Evolutionary conservation across 1,140 invertebrate genomes (phyloP).

Genomic region (Zaprionus kolodkinae): DNA sequence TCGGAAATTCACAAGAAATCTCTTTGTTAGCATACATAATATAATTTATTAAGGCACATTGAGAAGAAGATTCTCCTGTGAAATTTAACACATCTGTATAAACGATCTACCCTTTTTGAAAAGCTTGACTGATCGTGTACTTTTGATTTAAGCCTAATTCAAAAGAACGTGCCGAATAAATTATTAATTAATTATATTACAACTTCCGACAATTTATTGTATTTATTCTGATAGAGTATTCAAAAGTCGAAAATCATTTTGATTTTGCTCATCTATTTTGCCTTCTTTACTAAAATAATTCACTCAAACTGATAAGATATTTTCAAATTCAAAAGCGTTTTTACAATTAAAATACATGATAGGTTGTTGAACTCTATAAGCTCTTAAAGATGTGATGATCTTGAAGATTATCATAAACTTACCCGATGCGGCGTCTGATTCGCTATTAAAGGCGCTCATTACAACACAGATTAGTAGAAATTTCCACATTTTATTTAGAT

Average conservation of each 20-base stretch:
- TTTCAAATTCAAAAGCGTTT: not conserved
- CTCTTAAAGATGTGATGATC: not conserved
- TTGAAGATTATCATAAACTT: constrained; percentile 28
- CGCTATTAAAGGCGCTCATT: constrained; percentile 64
- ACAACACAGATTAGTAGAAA: constrained; percentile 67
- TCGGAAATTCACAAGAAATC: not conserved
- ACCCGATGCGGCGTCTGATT: constrained; percentile 53
- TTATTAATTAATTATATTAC: not conserved
- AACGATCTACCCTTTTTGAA: not conserved
- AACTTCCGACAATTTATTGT: not conserved
- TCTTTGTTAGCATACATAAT: not conserved
- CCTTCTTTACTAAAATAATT: not conserved
- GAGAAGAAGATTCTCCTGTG: not conserved
- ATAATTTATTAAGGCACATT: not conserved
- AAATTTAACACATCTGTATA: not conserved
- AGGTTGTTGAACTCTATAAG: not conserved
- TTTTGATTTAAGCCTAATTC: not conserved
- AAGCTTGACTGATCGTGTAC: not conserved
- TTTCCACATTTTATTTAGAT: constrained; percentile 71
- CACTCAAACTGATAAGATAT: not conserved
- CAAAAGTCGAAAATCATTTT: not conserved
- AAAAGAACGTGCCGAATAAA: not conserved
- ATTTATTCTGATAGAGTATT: not conserved
- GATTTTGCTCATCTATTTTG: not conserved
- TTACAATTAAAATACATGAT: not conserved